Evolutionary conservation across 2,888 invertebrate genomes (phyloP).

Genomic region (Helobdella robusta): DNA sequence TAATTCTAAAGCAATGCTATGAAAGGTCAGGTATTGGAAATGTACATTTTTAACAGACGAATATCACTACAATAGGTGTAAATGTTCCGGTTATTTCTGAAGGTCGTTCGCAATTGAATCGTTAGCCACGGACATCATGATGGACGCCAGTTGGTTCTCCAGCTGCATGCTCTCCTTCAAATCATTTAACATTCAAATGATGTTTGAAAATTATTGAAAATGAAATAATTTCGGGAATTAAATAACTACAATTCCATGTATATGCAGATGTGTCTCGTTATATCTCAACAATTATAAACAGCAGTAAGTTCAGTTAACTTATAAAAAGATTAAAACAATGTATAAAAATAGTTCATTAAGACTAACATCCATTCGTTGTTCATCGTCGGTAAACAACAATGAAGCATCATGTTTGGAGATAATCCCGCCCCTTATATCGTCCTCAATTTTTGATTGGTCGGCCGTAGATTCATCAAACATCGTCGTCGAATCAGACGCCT

Average conservation of each 20-base stretch:
- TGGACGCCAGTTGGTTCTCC: slow-evolving; percentile 10
- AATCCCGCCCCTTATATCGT: not conserved
- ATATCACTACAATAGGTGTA: no score
- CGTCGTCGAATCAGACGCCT: slow-evolving; percentile 1
- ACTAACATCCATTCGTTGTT: slow-evolving; percentile 24
- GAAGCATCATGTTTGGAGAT: not conserved
- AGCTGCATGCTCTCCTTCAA: slow-evolving; percentile 5
- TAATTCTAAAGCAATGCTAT: no score
- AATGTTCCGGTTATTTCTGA: no score
- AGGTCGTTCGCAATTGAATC: slow-evolving; percentile 4
- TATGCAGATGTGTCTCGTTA: no score
- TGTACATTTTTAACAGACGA: no score
- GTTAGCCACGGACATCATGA: slow-evolving; percentile 2
- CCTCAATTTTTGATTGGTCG: not conserved
- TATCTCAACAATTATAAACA: no score
- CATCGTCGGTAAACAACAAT: slow-evolving; percentile 21
- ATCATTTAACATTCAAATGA: not conserved
- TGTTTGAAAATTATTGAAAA: no score
- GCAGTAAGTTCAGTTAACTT: not conserved
- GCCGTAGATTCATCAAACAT: slow-evolving; percentile 13
- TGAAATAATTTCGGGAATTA: no score
- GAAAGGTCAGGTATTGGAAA: no score
- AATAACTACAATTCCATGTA: no score
- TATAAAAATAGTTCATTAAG: not conserved
- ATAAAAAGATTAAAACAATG: not conserved